Evolutionary conservation across 2,888 invertebrate genomes (phyloP).

Genomic region (Alloplasta piceator): DNA sequence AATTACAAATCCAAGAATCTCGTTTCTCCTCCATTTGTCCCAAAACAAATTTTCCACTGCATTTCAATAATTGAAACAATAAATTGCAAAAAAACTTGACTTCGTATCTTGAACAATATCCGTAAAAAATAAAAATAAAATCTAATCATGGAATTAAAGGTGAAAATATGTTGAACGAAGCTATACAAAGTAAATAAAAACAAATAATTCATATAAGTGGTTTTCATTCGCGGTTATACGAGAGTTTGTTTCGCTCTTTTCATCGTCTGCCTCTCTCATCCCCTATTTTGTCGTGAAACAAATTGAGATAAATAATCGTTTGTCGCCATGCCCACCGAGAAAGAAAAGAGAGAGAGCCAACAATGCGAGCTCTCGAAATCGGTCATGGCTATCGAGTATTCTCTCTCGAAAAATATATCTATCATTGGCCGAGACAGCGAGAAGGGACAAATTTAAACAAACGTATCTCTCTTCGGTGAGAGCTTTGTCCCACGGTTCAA

Average conservation of each 20-base stretch:
- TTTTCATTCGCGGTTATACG: slow-evolving; percentile 51
- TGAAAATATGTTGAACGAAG: slow-evolving; percentile 9
- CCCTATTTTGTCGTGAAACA: slow-evolving; percentile 71
- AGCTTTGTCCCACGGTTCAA: slow-evolving; percentile 60
- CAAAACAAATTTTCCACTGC: too few species aligned
- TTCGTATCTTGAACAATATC: neutral
- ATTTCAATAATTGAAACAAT: too few species aligned
- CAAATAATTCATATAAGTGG: slow-evolving; percentile 40
- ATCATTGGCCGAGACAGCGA: slow-evolving; percentile 31
- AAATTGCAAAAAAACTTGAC: neutral
- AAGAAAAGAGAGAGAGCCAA: slow-evolving; percentile 57
- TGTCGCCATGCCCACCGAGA: slow-evolving; percentile 55
- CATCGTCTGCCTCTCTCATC: slow-evolving; percentile 32
- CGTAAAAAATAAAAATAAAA: neutral
- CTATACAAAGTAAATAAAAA: slow-evolving; percentile 42
- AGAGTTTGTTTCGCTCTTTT: slow-evolving; percentile 31
- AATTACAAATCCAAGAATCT: too few species aligned
- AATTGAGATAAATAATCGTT: slow-evolving; percentile 82
- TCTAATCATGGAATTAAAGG: neutral
- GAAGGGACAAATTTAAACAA: slow-evolving; percentile 32
- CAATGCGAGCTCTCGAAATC: slow-evolving; percentile 77
- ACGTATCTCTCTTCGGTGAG: slow-evolving; percentile 45
- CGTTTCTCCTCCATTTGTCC: too few species aligned
- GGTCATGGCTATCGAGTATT: slow-evolving; percentile 74
- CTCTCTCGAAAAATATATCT: slow-evolving; percentile 27